Base-by-base conservation (phyloP, 2,797 vertebrate species). In the Falco berigora region DNA sequence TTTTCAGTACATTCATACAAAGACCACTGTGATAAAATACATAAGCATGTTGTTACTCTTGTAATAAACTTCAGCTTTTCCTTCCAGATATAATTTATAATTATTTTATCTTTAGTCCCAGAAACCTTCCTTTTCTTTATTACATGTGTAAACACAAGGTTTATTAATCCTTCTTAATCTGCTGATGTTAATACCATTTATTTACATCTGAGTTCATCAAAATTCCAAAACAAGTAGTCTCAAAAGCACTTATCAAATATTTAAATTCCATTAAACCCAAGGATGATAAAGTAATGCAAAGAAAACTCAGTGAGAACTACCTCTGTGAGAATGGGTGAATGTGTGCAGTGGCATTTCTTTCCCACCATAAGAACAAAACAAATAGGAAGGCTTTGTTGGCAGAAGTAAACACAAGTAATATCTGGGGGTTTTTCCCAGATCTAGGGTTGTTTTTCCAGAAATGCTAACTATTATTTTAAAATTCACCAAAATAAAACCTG, bases 341-440 rank as follows among this genome's bases (percentile, higher is more conserved):
- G 24, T 6, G 14, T 30, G 40, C 3, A 42, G 16, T 7, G 7
- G 7, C 10, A 28, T 25, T 36, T 63, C 16, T 55, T 85, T 68
- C 16, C 14, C 10, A 9, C 11, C 47, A 13, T 21, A 40, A 49
- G 10, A 77, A 64, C 5, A 67, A 80, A 90, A 44, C 5, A 34
- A 44, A 59, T 15, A 68, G 2, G 15, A 56, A 82, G 8, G 30
- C 9, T 88, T 71, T 66, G 10, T 8, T 61, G 12, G 19, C 12
- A 38, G 52, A 74, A 69, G 11, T 47, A 44, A 78, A 52, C 16
- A 58, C 2, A 22, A 67, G 18, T 42, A 69, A 78, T 9, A 46
- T 30, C 2, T 12, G 2, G 0, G 4, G 0, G 4, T 34, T 63
- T 68, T 14, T 30, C 14, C 40, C 12, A 40, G 40, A 40, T 40